Conservation (phyloP, 2,888 invertebrate genomes). For the Eupithecia subfuscata region DNA sequence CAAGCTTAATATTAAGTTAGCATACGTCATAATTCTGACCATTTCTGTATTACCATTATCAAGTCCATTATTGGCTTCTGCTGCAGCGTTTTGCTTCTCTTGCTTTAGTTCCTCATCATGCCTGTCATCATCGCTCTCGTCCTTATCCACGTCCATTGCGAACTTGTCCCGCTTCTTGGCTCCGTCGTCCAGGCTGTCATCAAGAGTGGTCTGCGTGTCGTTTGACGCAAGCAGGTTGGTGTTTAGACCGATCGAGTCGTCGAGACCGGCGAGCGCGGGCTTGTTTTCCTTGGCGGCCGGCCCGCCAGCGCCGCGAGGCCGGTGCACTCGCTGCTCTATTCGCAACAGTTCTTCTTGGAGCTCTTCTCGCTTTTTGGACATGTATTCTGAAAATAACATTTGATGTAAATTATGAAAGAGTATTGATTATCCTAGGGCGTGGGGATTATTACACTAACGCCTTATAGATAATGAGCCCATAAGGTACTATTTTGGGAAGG, state of each 20-base stretch:
- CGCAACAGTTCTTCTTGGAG: conserved; percentile 86
- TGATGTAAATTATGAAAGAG: background rate
- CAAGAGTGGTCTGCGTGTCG: background rate
- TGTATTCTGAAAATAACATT: conserved; percentile 77
- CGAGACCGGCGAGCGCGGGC: conserved; percentile 41
- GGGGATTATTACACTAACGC: background rate
- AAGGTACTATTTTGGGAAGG: background rate
- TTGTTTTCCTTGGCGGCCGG: conserved; percentile 69
- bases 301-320: conserved; percentile 50
- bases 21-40: background rate
- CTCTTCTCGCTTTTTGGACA: conserved; percentile 85
- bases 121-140: conserved; percentile 76
- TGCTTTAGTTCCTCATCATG: conserved; percentile 53
- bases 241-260: background rate
- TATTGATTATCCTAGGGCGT: background rate
- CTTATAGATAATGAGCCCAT: background rate
- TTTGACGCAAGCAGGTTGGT: conserved; percentile 54
- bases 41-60: conserved; percentile 24
- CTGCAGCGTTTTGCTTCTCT: conserved; percentile 25
- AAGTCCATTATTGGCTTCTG: conserved; percentile 24
- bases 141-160: conserved; percentile 71
- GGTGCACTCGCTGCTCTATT: conserved; percentile 83
- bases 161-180: conserved; percentile 72
- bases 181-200: conserved; percentile 41
- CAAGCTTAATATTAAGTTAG: too few species aligned